Evolutionary conservation across 2,113 vertebrate genomes (phyloP).

Genomic region (Calyptomena viridis): DNA sequence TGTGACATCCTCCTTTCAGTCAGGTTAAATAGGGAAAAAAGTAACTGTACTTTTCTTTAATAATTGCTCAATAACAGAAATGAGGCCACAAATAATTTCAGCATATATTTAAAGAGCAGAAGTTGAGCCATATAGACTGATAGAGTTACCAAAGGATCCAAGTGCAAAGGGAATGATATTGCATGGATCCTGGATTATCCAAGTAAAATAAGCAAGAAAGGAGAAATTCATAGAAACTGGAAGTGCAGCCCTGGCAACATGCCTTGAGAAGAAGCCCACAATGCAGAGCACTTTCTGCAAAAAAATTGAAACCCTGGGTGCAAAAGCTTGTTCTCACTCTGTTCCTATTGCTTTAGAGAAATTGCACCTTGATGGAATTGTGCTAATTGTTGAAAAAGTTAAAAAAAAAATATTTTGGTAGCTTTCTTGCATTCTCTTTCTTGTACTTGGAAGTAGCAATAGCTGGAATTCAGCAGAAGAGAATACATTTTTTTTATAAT

Average conservation of each 20-base stretch:
- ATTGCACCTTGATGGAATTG: not conserved
- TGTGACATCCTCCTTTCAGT: not conserved
- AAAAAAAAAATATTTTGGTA: not conserved
- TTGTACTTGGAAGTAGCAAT: not conserved
- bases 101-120: not conserved
- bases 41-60: not conserved
- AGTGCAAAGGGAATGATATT: not conserved
- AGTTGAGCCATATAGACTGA: not conserved
- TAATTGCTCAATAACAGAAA: not conserved
- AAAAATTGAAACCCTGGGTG: not conserved
- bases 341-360: not conserved
- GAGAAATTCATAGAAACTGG: not conserved
- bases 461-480: not conserved
- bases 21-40: not conserved
- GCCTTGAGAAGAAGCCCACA: not conserved
- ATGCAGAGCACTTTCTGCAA: not conserved
- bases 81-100: not conserved
- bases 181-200: not conserved
- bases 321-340: not conserved
- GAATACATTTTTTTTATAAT: not conserved
- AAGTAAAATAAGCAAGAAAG: not conserved
- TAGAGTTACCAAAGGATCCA: not conserved
- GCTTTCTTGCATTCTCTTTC: not conserved
- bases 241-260: not conserved
- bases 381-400: not conserved